Evolutionary conservation across 64 coral and sea anemone species (phyloP).

Genomic region (Dendronephthya gigantea): DNA sequence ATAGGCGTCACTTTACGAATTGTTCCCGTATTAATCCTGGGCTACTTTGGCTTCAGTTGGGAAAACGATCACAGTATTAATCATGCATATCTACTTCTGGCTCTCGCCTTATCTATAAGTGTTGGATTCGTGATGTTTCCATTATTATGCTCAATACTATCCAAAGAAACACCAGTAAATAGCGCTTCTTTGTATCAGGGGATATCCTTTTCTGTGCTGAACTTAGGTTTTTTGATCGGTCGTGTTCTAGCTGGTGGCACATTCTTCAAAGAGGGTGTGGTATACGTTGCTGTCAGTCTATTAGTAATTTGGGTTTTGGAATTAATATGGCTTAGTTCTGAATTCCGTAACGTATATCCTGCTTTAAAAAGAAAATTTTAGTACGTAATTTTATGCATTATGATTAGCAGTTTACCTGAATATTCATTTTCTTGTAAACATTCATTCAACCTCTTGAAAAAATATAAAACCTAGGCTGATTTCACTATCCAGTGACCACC

Average conservation of each 20-base stretch:
- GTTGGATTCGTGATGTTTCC: background rate
- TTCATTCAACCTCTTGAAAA: too few relatives aligned
- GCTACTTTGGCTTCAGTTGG: background rate
- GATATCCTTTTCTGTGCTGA: background rate
- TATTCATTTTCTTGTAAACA: too few relatives aligned
- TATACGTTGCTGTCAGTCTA: background rate
- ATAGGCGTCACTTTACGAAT: background rate
- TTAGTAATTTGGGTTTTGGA: background rate
- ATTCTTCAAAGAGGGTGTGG: background rate
- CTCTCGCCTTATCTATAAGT: background rate
- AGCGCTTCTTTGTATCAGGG: background rate
- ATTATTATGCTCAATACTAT: background rate
- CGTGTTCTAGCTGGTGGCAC: background rate
- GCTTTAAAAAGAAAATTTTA: too few relatives aligned
- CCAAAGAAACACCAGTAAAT: background rate
- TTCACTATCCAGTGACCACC: too few relatives aligned
- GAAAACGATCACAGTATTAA: background rate
- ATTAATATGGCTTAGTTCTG: background rate
- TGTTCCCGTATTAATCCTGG: background rate
- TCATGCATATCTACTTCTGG: background rate
- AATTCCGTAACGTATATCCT: background rate
- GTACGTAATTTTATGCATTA: too few relatives aligned
- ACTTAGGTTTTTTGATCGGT: background rate
- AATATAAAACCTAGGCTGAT: too few relatives aligned
- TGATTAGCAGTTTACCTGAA: too few relatives aligned